Evolutionary conservation across 2,113 vertebrate species (phyloP), one percentile per base, ranked within the genome.

Genomic region (Takifugu flavidus): DNA sequence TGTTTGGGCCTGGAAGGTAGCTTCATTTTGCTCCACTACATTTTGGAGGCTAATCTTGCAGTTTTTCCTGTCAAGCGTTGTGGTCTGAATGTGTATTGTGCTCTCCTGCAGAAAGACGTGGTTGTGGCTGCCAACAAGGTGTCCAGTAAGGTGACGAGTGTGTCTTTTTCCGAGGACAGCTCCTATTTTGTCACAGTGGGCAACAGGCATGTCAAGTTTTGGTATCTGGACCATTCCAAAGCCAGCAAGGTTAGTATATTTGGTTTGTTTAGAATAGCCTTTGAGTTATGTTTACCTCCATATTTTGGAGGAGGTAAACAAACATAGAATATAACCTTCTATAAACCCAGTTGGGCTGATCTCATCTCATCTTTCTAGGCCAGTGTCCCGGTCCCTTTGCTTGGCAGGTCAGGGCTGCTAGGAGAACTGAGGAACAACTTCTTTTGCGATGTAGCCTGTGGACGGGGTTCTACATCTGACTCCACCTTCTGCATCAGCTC

Each of bases 111-210:
- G 96, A 98, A 95, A 92, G 94, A 95, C 61, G 78, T 93, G 0
- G 89, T 98, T 2, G 93, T 97, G 47, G 96, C 96, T 10, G 92
- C 94, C 39, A 98, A 99, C 85, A 99, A 98, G 62, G 96, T 99
- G 49, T 99, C 96, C 43, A 98, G 95, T 83, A 94, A 94, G 63
- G 96, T 99, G 84, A 95, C 93, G 0, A 93, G 94, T 0, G 95
- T 98, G 69, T 95, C 95, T 0, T 99, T 98, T 85, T 98, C 96
- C 0, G 94, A 97, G 80, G 95, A 98, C 84, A 95, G 94, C 82
- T 95, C 94, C 75, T 96, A 98, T 82, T 98, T 99, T 80, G 96
- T 99, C 43, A 99, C 96, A 3, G 95, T 93, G 50, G 96, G 96
- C 59, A 96, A 95, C 88, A 88, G 96, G 52, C 96, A 99, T 49